A percentile compares a stretch with the other conserved stretches of the same genome.
Conservation (phyloP, 2,113 vertebrate species). For the Chaetura pelagica region DNA sequence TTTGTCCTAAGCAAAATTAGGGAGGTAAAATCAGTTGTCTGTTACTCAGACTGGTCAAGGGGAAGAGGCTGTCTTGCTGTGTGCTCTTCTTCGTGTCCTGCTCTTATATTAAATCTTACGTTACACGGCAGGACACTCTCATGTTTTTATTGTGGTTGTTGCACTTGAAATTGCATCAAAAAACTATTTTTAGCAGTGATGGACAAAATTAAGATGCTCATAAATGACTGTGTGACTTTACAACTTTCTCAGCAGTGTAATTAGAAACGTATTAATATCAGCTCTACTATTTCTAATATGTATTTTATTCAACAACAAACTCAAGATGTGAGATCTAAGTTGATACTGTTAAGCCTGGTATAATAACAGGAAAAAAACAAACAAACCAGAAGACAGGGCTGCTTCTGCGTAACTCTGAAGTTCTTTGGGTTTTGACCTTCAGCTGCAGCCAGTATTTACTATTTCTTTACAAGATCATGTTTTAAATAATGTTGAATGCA, state of each 20-base stretch:
- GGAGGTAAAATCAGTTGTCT: background rate
- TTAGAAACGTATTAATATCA: background rate
- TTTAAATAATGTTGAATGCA: constrained; percentile 59
- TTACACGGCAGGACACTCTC: background rate
- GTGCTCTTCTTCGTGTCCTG: background rate
- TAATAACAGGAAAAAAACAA: background rate
- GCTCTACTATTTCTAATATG: background rate
- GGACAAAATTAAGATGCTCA: background rate
- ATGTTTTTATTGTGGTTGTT: accelerated
- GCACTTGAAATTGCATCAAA: background rate
- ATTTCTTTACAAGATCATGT: background rate
- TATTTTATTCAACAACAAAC: background rate
- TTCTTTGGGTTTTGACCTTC: constrained; percentile 44
- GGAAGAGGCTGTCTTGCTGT: background rate
- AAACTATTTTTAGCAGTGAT: background rate
- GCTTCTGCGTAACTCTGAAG: background rate
- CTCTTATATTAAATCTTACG: background rate
- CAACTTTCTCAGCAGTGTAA: background rate
- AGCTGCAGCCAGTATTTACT: constrained; percentile 36
- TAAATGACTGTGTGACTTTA: background rate
- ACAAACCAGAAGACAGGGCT: background rate
- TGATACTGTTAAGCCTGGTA: background rate
- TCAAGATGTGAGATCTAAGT: background rate
- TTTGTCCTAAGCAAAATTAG: background rate
- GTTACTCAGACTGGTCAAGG: background rate